These are phyloP conservation scores for Mormyrus hasselquistii DNA, from an alignment of 2,797 vertebrate species.

Conservation along the genomic window DNA sequence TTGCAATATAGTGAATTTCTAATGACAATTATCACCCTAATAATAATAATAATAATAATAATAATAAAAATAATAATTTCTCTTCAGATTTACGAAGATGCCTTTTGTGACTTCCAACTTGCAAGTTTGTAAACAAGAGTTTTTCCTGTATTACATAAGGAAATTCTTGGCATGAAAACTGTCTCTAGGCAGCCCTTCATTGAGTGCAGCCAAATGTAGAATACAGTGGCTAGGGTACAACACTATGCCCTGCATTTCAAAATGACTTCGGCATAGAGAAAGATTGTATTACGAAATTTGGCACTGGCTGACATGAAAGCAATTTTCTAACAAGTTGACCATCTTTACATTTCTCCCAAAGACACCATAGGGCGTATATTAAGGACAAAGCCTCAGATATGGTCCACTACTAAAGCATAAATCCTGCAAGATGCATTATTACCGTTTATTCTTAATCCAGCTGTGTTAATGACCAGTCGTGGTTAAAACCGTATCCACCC, in stretches of 20 bases:
- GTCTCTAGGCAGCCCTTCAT: conserved; percentile 11
- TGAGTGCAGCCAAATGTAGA: background rate
- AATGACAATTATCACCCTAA: background rate
- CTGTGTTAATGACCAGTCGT: background rate
- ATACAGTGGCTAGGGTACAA: background rate
- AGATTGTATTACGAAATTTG: background rate
- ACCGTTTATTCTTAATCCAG: background rate
- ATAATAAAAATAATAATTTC: background rate
- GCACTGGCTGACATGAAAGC: background rate
- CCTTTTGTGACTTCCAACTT: background rate
- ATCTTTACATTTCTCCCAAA: background rate
- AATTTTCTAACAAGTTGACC: background rate
- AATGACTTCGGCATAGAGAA: conserved; percentile 8
- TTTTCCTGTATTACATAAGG: background rate
- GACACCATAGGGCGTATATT: background rate
- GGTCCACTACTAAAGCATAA: background rate
- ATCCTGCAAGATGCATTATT: background rate
- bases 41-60: background rate
- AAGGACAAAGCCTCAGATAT: background rate
- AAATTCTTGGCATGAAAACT: background rate
- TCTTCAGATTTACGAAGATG: background rate
- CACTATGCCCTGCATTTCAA: background rate
- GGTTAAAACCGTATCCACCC: background rate
- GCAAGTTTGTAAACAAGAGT: background rate
- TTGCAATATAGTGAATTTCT: background rate